Evolutionary conservation across 2,113 vertebrate genomes (phyloP).

Genomic region (Machaerirhynchus nigripectus): DNA sequence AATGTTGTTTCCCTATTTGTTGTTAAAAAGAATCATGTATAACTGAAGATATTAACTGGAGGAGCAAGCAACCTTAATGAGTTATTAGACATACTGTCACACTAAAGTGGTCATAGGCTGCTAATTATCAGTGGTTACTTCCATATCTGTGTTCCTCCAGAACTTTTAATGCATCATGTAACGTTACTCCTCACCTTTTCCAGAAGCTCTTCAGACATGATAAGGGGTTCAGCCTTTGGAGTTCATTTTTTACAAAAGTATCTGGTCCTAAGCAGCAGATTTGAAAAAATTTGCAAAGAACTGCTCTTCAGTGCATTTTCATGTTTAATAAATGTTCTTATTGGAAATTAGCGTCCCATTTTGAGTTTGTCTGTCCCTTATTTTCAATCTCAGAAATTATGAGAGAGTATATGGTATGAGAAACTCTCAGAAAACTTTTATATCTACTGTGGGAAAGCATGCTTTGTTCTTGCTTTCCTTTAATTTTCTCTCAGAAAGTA

Average conservation of each 20-base stretch:
- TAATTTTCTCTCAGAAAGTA: neutral
- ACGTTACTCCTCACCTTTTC: neutral
- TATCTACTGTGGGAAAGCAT: neutral
- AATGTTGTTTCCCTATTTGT: neutral
- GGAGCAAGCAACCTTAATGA: neutral
- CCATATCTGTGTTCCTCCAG: neutral
- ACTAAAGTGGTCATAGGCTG: neutral
- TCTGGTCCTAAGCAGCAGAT: neutral
- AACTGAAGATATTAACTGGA: neutral
- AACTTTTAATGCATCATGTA: neutral
- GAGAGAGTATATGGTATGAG: neutral
- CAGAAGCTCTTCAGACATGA: neutral
- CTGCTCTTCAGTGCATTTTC: neutral
- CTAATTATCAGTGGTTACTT: neutral
- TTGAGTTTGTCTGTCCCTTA: neutral
- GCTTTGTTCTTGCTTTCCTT: neutral
- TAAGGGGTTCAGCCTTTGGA: neutral
- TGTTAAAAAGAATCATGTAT: neutral
- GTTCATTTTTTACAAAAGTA: neutral
- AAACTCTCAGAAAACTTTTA: neutral
- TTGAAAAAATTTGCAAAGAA: neutral
- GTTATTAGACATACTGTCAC: neutral
- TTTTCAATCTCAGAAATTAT: neutral
- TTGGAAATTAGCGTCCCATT: neutral
- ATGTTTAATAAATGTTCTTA: neutral